Base-by-base conservation (phyloP, 2,888 invertebrate genomes). In the Nymphalis c-album region DNA sequence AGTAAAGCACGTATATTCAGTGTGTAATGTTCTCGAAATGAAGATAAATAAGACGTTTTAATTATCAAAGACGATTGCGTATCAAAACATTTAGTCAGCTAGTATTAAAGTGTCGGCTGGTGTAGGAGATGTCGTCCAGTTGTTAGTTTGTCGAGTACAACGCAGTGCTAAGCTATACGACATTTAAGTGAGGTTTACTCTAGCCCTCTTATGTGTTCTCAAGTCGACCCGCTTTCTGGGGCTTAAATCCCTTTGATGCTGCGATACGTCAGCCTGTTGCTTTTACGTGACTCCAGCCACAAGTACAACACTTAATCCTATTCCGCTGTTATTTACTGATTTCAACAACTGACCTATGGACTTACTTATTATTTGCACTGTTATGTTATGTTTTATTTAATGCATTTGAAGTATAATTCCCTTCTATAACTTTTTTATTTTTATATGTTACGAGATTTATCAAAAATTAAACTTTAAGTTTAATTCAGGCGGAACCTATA, bases 161-260 rank as follows among this genome's bases (percentile, higher is more conserved):
- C 66, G 64, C 58, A 26, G n/a, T 53, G 67, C 63, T 69, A 71
- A 71, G 67, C 53, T 69, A 22, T 31, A 45, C 64, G 35, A 35
- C 55, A 35, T 67, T 68, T 65, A 61, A 64, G 63, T 35, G 62
- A 51, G 67, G 69, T 68, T 67, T 63, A 55, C 55, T 64, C 59
- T 48, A 69, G 69, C 35, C 64, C 61, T 67, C 66, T 71, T 59
- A 69, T 47, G 64, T 67, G 61, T 64, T 55, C 64, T 67, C 69
- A 60, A 71, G 69, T 64, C 67, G 55, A 64, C 57, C 64, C 62
- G 61, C 64, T 69, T 69, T 63, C 69, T 55, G 64, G 26, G 58
- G 64, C 69, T 71, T 67, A 69, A 71, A 55, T 71, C 67, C 69
- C 71, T 69, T 71, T 71, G 69, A 67, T 68, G 60, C 57, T 17